Base-by-base conservation (phyloP, 2,888 invertebrate species). In the Cepaea hortensis region DNA sequence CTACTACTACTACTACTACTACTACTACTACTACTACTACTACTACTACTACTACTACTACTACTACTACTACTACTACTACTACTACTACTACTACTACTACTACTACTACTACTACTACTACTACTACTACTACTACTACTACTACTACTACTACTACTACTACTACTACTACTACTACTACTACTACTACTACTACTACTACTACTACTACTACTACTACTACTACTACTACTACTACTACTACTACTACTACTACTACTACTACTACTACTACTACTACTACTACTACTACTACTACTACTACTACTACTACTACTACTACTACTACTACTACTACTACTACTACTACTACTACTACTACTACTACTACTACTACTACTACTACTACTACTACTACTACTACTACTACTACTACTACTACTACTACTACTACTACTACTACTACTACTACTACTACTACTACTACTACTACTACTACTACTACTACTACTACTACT, bases 1-100 rank as follows among this genome's bases (percentile, higher is more conserved):
- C 55, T 55, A 55, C 55, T 55, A 55, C 55, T 55, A 55, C 55
- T 55, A 55, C 55, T 72, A 72, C 72, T 72, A 23, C 72, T 72
- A 23, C 72, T 72, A 72, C 72, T 72, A 72, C 72, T 72, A 72
- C 72, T 72, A 72, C 81, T 65, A 61, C 81, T 65, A 65, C 48
- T 81, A 81, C 81, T 65, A 62, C 81, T 81, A 81, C 81, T 81
- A 81, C 81, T 81, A 62, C 81, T 81, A 81, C 62, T 81, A 81
- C 81, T 81, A 81, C 81, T 81, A 81, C 81, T 81, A 81, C 81
- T 81, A 81, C 81, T 81, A 81, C 81, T 81, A 81, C 81, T 81
- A 81, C 81, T 81, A 81, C 81, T 81, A 81, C 81, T 81, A 81
- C 81, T 81, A 65, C 81, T 81, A 65, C n/a, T 81, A 23, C 81